phyloP scores from a whole-genome alignment of 2,113 vertebrate species.

The Ptilonorhynchus violaceus region DNA sequence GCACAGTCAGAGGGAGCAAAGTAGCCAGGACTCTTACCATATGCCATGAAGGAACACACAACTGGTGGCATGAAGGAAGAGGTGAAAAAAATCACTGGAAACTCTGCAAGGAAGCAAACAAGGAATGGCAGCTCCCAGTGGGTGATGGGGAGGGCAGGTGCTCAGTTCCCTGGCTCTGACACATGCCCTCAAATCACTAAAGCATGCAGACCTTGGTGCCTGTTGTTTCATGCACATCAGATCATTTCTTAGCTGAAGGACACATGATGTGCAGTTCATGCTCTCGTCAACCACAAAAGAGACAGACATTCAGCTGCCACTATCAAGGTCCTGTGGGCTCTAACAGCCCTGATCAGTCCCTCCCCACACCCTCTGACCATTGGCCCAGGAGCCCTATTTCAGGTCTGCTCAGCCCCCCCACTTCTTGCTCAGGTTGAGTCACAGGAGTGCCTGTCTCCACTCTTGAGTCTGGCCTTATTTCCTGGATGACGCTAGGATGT shows the following conservation, averaged over 20 bases:
- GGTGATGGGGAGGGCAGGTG: neutral
- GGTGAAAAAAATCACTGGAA: neutral
- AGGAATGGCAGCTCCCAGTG: neutral
- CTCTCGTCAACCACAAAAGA: neutral
- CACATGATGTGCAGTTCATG: neutral
- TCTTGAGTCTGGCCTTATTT: neutral
- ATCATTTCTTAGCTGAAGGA: neutral
- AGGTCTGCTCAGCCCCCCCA: neutral
- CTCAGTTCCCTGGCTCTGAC: neutral
- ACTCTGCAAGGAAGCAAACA: neutral
- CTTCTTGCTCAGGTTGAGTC: accelerated
- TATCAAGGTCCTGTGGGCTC: neutral
- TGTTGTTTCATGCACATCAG: neutral
- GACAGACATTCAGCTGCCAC: neutral
- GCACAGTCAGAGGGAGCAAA: neutral
- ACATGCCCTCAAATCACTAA: neutral
- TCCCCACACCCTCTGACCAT: neutral
- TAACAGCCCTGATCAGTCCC: neutral
- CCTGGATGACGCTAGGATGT: neutral
- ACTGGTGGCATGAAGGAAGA: neutral
- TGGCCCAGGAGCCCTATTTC: neutral
- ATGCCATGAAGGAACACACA: neutral
- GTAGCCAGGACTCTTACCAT: neutral
- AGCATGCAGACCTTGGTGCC: neutral
- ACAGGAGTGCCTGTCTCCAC: accelerated